These are phyloP conservation scores for Narcine bancroftii DNA, from an alignment of 2,113 vertebrate species.

Conservation along the genomic window DNA sequence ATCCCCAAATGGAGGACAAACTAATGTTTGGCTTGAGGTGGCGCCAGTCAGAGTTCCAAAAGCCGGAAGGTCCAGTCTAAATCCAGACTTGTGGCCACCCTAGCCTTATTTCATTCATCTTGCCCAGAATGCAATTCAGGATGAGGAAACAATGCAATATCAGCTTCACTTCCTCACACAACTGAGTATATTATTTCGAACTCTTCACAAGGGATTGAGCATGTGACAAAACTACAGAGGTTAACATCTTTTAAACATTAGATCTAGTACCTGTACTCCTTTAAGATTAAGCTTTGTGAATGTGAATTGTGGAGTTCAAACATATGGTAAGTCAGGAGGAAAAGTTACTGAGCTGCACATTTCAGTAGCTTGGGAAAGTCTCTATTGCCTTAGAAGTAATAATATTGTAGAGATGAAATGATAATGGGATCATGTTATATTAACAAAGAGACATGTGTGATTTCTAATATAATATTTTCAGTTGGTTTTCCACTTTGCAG, in stretches of 20 bases:
- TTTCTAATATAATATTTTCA: constrained; percentile 57
- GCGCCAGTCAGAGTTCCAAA: too few species aligned
- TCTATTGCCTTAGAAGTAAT: constrained; percentile 32
- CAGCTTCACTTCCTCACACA: background rate
- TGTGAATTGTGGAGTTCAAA: constrained; percentile 34
- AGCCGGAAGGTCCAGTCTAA: too few species aligned
- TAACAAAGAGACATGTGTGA: constrained; percentile 27
- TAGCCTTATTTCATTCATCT: background rate
- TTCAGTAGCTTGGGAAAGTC: constrained; percentile 17
- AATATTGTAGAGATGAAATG: constrained; percentile 34
- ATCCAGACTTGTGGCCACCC: too few species aligned
- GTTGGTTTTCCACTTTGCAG: constrained; percentile 70
- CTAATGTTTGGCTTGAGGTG: too few species aligned
- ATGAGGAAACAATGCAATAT: background rate
- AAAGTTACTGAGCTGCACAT: constrained; percentile 28
- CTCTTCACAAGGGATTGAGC: background rate
- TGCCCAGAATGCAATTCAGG: background rate
- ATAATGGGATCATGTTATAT: constrained; percentile 38
- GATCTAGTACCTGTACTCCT: background rate
- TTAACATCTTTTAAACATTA: constrained; percentile 21
- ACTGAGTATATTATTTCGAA: background rate
- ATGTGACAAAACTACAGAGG: background rate
- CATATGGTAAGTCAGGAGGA: background rate
- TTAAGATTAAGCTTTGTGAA: constrained; percentile 10
- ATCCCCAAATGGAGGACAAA: too few species aligned